Evolutionary conservation across 2,797 vertebrate genomes (phyloP), one percentile per base, ranked within the genome.

Genomic region (Chelmon rostratus): DNA sequence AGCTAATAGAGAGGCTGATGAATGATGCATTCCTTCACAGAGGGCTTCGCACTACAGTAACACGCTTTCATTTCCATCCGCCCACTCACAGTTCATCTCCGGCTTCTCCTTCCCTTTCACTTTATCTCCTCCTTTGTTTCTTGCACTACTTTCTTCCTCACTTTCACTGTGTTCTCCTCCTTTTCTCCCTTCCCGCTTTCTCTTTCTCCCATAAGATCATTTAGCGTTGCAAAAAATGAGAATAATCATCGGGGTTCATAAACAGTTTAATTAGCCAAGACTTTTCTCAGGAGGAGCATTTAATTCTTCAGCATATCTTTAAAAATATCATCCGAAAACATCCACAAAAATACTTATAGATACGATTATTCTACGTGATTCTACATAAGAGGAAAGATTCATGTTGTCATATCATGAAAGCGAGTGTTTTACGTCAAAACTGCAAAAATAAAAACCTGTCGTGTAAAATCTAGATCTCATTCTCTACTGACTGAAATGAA

Each of bases 21-120:
- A 84, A 53, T 79, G 81, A 78, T 57, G 56, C 87, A 68, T 75
- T 83, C 86, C 77, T 84, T 33, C 64, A 42, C 68, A 76, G 67
- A 85, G 67, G 65, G 65, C 83, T 81, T 52, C 54, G 16, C 42
- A 68, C 64, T 67, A 78, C 78, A 81, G 72, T 81, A 79, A 77
- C 62, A 42, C 58, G 68, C 82, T 64, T 77, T 85, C 83, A 59
- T 68, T 73, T 73, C 71, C 66, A 35, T n/a, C 71, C 73, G 2
- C 82, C 64, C 73, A 65, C 71, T 42, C 71, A 52, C 3, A n/a
- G 50, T 44, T 68, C 28, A 35, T 49, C 18, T 65, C 19, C 21
- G 21, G 28, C 3, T 18, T 35, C 16, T 35, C 35, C 18, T 47
- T 13, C 53, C 12, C 23, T 13, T 28, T 28, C 3, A 33, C 21